Conservation (phyloP, 2,113 vertebrate genomes). For the Lates calcarifer region DNA sequence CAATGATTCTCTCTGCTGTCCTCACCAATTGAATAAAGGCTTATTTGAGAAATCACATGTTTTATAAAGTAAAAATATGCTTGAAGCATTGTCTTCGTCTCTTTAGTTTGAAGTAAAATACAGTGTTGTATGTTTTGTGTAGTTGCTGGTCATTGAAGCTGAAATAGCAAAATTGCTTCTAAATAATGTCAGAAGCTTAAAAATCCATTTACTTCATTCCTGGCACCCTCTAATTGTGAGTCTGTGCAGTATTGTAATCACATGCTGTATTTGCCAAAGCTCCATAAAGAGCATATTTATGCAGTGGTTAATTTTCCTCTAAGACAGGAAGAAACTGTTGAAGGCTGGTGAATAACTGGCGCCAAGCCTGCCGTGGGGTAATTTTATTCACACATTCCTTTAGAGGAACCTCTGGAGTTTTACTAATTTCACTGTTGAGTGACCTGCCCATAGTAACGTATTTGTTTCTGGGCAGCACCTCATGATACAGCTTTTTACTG, state of each 20-base stretch:
- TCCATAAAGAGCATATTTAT: constrained; percentile 48
- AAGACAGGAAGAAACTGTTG: constrained; percentile 21
- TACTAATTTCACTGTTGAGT: constrained; percentile 79
- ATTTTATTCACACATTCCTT: constrained; percentile 66
- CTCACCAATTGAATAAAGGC: too few species aligned
- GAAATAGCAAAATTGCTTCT: background rate
- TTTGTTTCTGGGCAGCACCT: constrained; percentile 66
- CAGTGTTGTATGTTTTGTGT: background rate
- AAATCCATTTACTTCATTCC: constrained; percentile 29
- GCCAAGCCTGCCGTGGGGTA: constrained; percentile 51
- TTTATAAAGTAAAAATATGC: background rate
- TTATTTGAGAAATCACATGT: too few species aligned
- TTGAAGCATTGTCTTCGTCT: background rate
- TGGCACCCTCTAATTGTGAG: constrained; percentile 16
- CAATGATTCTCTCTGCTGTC: too few species aligned
- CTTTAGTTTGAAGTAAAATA: background rate
- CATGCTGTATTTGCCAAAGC: constrained; percentile 16
- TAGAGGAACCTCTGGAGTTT: constrained; percentile 62
- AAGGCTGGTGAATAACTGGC: constrained; percentile 31
- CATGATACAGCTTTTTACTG: constrained; percentile 49
- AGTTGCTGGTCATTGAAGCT: background rate
- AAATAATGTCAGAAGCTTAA: constrained; percentile 19
- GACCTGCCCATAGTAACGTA: constrained; percentile 64
- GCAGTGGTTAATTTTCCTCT: constrained; percentile 43
- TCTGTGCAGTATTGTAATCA: constrained; percentile 19